Evolutionary conservation across 2,888 invertebrate genomes (phyloP), one percentile per base, ranked within the genome.

Genomic region (Ectobius pallidus): DNA sequence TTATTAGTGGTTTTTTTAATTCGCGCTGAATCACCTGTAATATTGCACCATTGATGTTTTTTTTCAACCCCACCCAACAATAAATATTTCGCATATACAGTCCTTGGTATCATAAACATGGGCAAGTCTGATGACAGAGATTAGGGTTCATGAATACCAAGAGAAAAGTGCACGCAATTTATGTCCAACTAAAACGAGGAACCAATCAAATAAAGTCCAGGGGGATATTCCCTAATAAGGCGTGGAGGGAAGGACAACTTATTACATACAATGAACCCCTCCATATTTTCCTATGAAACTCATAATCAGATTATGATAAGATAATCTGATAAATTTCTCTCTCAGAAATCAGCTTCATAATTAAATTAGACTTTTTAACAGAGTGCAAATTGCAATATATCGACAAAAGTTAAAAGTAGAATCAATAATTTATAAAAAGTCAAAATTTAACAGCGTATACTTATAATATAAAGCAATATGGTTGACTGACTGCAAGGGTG

Each of bases 211-310:
- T 77, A 74, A 79, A 80, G 81, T 80, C 81, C 80, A 80, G 82
- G 80, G 83, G 82, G 83, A 84, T 84, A 84, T 84, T 84, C 79
- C 84, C 84, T 83, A 84, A 84, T 84, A 84, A 83, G 84, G 84
- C 70, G 70, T 55, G 72, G 72, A 69, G 74, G 69, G 74, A 73
- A 46, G 67, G 58, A 39, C 39, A 69, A 69, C 39, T 44, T 61
- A 44, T 70, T 70, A 55, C 52, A 55, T 55, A n/a, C 16, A 34
- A 55, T 69, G 69, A 69, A 69, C 39, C n/a, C 25, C n/a, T 32
- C 7, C 22, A n/a, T 30, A 32, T 58, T 7, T n/a, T 58, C n/a
- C n/a, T 11, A n/a, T 58, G 11, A 2, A 27, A 58, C 1, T 3
- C 6, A 30, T 30, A 32, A 32, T 58, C 32, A 16, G 58, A 58